Evolutionary conservation across 2,113 vertebrate species (phyloP).

Genomic region (Otis tarda): DNA sequence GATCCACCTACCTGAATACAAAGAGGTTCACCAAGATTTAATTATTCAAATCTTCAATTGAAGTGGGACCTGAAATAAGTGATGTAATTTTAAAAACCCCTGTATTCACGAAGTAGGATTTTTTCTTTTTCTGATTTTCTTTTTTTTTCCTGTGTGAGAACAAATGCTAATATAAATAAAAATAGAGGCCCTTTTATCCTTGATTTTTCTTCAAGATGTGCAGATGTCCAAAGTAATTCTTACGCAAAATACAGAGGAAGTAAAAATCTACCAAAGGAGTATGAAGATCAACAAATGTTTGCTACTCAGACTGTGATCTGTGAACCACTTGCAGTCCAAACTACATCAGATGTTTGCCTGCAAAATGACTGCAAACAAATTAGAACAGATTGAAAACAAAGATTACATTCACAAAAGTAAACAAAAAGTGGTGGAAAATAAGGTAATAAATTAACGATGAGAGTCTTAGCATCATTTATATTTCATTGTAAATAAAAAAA

Average conservation of each 20-base stretch:
- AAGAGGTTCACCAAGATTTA: neutral
- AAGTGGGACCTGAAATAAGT: neutral
- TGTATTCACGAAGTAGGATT: neutral
- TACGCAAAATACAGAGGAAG: neutral
- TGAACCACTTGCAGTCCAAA: neutral
- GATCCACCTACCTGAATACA: neutral
- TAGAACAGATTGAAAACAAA: conserved; percentile 22
- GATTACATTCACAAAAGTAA: conserved; percentile 4
- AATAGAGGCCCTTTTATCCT: neutral
- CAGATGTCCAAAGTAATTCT: neutral
- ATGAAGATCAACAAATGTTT: neutral
- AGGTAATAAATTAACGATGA: neutral
- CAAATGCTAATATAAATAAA: neutral
- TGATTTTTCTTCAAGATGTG: neutral
- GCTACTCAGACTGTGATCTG: neutral
- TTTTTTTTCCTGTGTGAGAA: neutral
- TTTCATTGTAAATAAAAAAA: conserved; percentile 31
- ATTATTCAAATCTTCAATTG: neutral
- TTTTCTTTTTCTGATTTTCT: neutral
- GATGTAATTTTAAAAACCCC: neutral
- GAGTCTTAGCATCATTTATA: neutral
- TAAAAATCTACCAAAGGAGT: neutral
- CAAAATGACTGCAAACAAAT: neutral
- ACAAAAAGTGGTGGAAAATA: conserved; percentile 16
- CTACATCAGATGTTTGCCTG: neutral